Evolutionary conservation across 2,888 invertebrate species (phyloP), one percentile per base, ranked within the genome.

Genomic region (Perizoma flavofasciatum): DNA sequence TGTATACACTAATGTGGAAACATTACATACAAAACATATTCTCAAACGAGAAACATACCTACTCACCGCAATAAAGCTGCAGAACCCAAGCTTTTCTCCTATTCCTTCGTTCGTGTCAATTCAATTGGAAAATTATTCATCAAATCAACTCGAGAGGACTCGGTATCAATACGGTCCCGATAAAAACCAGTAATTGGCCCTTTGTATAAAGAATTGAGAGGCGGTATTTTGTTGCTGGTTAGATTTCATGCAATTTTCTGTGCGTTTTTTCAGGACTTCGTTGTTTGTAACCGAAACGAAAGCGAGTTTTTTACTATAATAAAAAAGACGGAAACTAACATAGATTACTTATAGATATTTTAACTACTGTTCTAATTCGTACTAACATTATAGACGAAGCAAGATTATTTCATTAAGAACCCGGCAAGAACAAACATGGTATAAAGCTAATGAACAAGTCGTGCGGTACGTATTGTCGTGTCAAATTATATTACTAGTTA

Each of bases 121-220:
- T 82, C 77, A 69, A 78, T 81, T 71, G 82, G 80, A 83, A 84
- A 83, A 85, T 83, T 86, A 85, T 86, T 86, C 85, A 85, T 83
- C 79, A 82, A 86, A 83, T 85, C 79, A 81, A 73, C 71, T 72
- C 69, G 70, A 75, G 76, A 78, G 74, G 72, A 65, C 72, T 69
- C 63, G 65, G 59, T 70, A 69, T 70, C 67, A 73, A 64, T 65
- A 65, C 69, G 63, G 64, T 69, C 69, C 43, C 73, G 69, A 74
- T 80, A 77, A 75, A 80, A 81, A 77, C 72, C 77, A 56, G 79
- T 87, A 85, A 87, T 87, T 87, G 86, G 85, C 77, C 67, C 74
- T 79, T 69, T 57, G 59, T 66, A 67, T 74, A 77, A 72, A 77
- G 71, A 72, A 74, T 44, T 46, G 55, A 62, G 50, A 44, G 40